Evolutionary conservation across 2,113 vertebrate genomes (phyloP), one percentile per base, ranked within the genome.

Genomic region (Solea solea): DNA sequence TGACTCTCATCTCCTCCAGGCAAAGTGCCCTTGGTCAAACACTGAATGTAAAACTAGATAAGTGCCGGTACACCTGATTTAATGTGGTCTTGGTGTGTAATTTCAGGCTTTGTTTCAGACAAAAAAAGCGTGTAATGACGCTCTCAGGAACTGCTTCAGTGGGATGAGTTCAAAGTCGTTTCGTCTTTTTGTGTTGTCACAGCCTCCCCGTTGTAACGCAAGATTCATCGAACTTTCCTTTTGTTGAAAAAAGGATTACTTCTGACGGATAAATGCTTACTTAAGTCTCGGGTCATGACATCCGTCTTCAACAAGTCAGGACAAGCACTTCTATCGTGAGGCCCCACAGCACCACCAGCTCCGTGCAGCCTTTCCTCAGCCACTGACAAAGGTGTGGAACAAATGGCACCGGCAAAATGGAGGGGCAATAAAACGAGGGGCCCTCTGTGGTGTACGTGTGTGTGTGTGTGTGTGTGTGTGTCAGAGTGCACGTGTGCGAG

Each of bases 391-490:
- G 68, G 55, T 72, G 76, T 72, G 81, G 73, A 89, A 86, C 88
- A 88, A 92, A 91, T 86, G 81, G 81, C 75, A 88, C 80, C 84
- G 88, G 89, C 76, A 79, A 86, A 87, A 85, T 75, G 76, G 80
- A 86, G 76, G 79, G 76, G 83, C 84, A 83, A 84, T 67, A 86
- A 86, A 77, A 72, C 64, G 49, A 77, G 78, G 79, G 79, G 73
- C 71, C 72, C 86, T 80, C 54, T 51, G 39, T 74, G 62, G 86
- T 74, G 61, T 64, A 70, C 69, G 67, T 71, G 74, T 52, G 64
- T 70, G 78, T 48, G 64, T 53, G 60, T 48, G 64, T 53, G 60
- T 75, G 44, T 34, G 58, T 46, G 72, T 60, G 64, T 46, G 12
- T 65, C 64, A 21, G 70, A 2, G 74, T 77, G 84, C 45, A 39